Conservation (phyloP, 1,140 invertebrate species). For the Zaprionus capensis region DNA sequence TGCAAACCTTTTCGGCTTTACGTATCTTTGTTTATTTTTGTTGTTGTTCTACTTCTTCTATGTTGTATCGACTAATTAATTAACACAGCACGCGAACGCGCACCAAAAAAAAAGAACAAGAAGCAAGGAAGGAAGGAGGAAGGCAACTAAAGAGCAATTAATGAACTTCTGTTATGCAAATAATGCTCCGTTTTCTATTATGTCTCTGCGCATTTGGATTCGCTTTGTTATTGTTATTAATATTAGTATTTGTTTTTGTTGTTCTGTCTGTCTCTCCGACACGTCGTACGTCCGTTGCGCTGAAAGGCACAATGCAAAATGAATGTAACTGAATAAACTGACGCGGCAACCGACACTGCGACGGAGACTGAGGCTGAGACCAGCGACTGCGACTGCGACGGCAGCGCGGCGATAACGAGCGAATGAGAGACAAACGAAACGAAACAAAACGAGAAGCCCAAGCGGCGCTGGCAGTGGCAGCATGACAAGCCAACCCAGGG, state of each 20-base stretch:
- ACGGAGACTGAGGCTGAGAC: slow-evolving; percentile 33
- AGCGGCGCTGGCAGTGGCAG: background rate
- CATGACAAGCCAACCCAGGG: background rate
- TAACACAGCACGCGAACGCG: slow-evolving; percentile 44
- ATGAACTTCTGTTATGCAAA: slow-evolving; percentile 9
- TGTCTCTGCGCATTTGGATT: slow-evolving; percentile 18
- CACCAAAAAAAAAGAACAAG: slow-evolving; percentile 26
- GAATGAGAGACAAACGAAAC: slow-evolving; percentile 7
- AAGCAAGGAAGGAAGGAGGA: slow-evolving; percentile 1
- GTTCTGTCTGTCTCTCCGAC: slow-evolving; percentile 14
- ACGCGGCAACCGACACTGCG: slow-evolving; percentile 6
- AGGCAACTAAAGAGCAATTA: background rate
- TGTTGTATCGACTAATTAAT: slow-evolving; percentile 52
- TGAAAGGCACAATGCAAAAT: slow-evolving; percentile 79
- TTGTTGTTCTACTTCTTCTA: slow-evolving; percentile 26
- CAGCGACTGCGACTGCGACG: slow-evolving; percentile 11
- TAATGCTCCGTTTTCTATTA: slow-evolving; percentile 8
- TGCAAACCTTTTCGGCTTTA: slow-evolving; percentile 51
- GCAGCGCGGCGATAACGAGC: slow-evolving; percentile 15
- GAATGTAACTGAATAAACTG: slow-evolving; percentile 49
- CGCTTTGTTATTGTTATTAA: background rate
- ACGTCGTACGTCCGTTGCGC: slow-evolving; percentile 59
- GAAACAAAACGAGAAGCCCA: background rate
- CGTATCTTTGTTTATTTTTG: slow-evolving; percentile 37
- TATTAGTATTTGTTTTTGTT: slow-evolving; percentile 22